Evolutionary conservation across 1,140 invertebrate species (phyloP).

Genomic region (Cydia splendana): DNA sequence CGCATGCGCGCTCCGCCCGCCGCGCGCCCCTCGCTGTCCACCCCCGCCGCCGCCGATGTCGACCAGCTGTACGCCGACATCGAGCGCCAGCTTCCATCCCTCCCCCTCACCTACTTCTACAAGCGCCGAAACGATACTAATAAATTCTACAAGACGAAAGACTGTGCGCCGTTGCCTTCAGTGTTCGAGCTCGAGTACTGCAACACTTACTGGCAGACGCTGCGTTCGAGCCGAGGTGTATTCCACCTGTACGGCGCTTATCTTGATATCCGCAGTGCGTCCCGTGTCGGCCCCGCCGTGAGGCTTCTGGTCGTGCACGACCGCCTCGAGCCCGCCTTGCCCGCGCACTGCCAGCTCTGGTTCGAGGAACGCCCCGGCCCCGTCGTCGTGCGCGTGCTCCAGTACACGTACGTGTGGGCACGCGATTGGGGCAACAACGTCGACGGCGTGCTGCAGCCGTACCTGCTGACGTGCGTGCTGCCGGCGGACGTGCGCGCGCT

Average conservation of each 20-base stretch:
- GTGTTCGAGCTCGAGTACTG: conserved; percentile 95
- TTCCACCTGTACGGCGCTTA: conserved; percentile 95
- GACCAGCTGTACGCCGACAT: conserved; percentile 79
- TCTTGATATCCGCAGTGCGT: conserved; percentile 89
- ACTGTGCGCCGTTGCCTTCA: conserved; percentile 90
- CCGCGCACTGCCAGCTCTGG: conserved; percentile 94
- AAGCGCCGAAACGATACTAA: conserved; percentile 86
- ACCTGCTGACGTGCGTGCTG: conserved; percentile 88
- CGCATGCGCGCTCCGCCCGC: conserved; percentile 37
- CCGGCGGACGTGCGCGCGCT: not conserved
- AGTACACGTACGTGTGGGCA: conserved; percentile 97
- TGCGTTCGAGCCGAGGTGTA: conserved; percentile 89
- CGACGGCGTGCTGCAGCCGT: conserved; percentile 94
- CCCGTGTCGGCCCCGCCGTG: conserved; percentile 88
- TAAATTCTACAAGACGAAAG: conserved; percentile 86
- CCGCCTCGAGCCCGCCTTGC: conserved; percentile 90
- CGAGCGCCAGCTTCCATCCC: conserved; percentile 86
- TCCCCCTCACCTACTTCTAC: conserved; percentile 92
- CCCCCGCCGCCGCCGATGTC: not conserved
- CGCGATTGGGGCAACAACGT: conserved; percentile 97
- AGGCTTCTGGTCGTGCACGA: conserved; percentile 94
- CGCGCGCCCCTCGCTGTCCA: not conserved
- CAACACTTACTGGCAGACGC: conserved; percentile 94
- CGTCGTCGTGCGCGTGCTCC: conserved; percentile 88
- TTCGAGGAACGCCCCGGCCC: conserved; percentile 91